Conservation (phyloP, 2,113 vertebrate genomes). For the Oncorhynchus clarkii region DNA sequence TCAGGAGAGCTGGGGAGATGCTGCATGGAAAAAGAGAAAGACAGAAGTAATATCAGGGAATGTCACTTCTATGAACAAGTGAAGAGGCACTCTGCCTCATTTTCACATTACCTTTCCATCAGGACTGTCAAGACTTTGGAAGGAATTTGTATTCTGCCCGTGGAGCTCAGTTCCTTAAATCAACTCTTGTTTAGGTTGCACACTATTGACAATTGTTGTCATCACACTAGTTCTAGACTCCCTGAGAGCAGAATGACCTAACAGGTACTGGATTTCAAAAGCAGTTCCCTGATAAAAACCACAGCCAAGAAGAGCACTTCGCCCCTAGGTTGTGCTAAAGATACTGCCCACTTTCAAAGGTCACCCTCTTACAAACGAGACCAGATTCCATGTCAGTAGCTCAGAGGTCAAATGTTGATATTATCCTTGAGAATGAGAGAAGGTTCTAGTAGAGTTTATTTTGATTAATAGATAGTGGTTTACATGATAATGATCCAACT, state of each 20-base stretch:
- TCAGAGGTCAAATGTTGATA: neutral
- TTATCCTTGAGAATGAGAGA: neutral
- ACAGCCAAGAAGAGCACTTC: neutral
- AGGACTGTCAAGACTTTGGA: neutral
- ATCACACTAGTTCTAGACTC: neutral
- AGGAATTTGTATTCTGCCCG: neutral
- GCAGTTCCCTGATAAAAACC: neutral
- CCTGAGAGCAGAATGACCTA: neutral
- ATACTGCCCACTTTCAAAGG: neutral
- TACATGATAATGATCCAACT: neutral
- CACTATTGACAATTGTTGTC: neutral
- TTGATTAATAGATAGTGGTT: neutral
- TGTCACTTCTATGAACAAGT: neutral
- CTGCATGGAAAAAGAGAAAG: conserved; percentile 57
- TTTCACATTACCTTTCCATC: neutral
- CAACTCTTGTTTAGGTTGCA: neutral
- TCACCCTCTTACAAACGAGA: neutral
- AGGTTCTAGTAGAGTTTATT: neutral
- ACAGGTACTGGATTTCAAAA: neutral
- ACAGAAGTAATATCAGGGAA: neutral
- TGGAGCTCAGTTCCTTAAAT: neutral
- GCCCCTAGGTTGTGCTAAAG: neutral
- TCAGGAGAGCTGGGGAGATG: conserved; percentile 89
- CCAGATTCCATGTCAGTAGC: neutral
- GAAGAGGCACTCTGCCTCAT: neutral